Conservation (phyloP, 1,140 invertebrate genomes). For the Triops cancriformis region DNA sequence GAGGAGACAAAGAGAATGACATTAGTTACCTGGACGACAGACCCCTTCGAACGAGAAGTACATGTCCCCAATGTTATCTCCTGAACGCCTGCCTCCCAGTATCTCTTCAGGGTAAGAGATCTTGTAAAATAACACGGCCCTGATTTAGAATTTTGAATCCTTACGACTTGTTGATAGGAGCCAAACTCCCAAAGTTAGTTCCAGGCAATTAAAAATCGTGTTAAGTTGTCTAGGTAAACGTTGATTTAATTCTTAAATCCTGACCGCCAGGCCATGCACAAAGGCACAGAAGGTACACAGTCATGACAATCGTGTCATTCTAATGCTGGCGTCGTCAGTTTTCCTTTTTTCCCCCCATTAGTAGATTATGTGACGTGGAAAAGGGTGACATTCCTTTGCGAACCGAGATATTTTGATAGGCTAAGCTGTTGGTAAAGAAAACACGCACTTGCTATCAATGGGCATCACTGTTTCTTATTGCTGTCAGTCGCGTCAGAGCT, state of each 20-base stretch:
- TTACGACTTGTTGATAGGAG: background rate
- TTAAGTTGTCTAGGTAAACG: background rate
- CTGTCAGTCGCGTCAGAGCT: background rate
- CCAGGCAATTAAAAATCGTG: background rate
- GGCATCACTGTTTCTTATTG: background rate
- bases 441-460: background rate
- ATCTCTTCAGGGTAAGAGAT: background rate
- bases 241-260: background rate
- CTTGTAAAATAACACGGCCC: background rate
- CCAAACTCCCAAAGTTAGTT: background rate
- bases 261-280: background rate
- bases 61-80: background rate
- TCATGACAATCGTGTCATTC: too few species aligned
- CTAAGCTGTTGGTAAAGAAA: background rate
- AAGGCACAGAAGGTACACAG: background rate
- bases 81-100: background rate
- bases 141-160: background rate
- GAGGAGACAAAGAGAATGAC: background rate
- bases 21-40: conserved; percentile 10
- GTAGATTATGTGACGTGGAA: too few species aligned
- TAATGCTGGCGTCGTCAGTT: too few species aligned
- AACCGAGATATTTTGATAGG: too few species aligned
- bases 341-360: too few species aligned
- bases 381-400: too few species aligned
- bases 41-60: background rate